phyloP scores from a whole-genome alignment of 1,140 invertebrate species.

The Drosophila chauvacae region DNA sequence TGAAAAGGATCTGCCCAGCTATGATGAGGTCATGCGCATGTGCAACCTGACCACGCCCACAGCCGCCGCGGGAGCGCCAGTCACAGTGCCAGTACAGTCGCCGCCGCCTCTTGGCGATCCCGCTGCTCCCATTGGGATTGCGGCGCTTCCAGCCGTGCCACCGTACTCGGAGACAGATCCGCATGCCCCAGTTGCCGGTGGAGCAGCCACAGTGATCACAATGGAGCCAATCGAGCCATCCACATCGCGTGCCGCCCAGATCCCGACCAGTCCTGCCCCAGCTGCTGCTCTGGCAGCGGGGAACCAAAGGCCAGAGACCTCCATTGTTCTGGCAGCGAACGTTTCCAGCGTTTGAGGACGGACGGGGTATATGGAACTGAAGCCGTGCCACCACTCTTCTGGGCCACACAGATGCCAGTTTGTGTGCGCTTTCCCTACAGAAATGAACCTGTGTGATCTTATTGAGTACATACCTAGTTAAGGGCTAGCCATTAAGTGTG shows the following conservation, averaged over 20 bases:
- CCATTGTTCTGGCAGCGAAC: neutral
- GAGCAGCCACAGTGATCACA: slow-evolving; percentile 21
- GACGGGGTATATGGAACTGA: slow-evolving; percentile 18
- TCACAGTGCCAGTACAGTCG: slow-evolving; percentile 3
- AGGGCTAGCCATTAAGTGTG: slow-evolving; percentile 48
- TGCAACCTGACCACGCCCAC: slow-evolving; percentile 69
- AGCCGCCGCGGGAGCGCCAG: slow-evolving; percentile 30
- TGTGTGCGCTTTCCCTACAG: slow-evolving; percentile 57
- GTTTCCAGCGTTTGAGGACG: slow-evolving; percentile 2
- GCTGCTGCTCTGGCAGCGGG: slow-evolving; percentile 5
- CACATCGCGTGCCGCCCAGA: slow-evolving; percentile 72
- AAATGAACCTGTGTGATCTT: slow-evolving; percentile 78
- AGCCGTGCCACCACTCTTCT: slow-evolving; percentile 70
- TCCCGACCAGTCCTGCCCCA: slow-evolving; percentile 14
- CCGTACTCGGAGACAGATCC: slow-evolving; percentile 74
- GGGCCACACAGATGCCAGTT: slow-evolving; percentile 57
- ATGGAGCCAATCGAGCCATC: slow-evolving; percentile 57
- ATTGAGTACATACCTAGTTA: slow-evolving; percentile 62
- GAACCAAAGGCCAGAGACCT: neutral
- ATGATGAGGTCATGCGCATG: slow-evolving; percentile 83
- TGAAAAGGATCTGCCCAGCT: slow-evolving; percentile 80
- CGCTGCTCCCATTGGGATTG: slow-evolving; percentile 50
- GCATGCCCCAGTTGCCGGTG: neutral
- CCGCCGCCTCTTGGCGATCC: slow-evolving; percentile 5
- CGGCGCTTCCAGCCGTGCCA: slow-evolving; percentile 64